Conservation (phyloP, 2,888 invertebrate genomes). For the Rhagonycha lutea region DNA sequence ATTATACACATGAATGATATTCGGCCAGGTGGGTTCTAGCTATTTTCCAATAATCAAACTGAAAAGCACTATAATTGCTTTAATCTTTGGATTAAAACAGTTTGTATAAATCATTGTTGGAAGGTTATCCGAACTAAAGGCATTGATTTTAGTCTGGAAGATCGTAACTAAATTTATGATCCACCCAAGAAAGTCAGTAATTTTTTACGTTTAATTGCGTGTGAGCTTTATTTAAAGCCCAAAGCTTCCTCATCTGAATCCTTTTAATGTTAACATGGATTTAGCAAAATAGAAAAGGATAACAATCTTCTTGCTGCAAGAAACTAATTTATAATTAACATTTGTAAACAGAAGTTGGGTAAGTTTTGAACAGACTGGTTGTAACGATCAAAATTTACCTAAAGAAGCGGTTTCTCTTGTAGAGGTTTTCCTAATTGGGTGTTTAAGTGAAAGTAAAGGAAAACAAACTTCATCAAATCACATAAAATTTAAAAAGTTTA, state of each 20-base stretch:
- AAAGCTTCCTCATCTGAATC: background rate
- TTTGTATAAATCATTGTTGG: background rate
- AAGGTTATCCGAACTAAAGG: background rate
- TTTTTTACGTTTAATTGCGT: background rate
- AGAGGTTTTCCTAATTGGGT: background rate
- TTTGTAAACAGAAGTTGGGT: background rate
- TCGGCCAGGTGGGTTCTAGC: background rate
- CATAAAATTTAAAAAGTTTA: background rate
- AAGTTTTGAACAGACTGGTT: background rate
- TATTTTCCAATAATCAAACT: background rate
- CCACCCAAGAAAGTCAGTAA: background rate
- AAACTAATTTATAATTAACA: background rate
- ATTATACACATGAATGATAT: background rate
- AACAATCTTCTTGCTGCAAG: background rate
- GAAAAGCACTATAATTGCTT: background rate
- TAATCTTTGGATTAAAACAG: background rate
- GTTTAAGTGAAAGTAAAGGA: background rate
- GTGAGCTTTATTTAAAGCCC: background rate
- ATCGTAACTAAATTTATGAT: background rate
- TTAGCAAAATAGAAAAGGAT: background rate
- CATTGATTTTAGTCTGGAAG: background rate
- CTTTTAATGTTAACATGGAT: background rate
- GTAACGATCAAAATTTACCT: background rate
- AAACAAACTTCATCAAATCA: background rate
- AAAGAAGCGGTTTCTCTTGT: background rate